Evolutionary conservation across 2,113 vertebrate genomes (phyloP), one percentile per base, ranked within the genome.

Genomic region (Ploceus nigricollis): DNA sequence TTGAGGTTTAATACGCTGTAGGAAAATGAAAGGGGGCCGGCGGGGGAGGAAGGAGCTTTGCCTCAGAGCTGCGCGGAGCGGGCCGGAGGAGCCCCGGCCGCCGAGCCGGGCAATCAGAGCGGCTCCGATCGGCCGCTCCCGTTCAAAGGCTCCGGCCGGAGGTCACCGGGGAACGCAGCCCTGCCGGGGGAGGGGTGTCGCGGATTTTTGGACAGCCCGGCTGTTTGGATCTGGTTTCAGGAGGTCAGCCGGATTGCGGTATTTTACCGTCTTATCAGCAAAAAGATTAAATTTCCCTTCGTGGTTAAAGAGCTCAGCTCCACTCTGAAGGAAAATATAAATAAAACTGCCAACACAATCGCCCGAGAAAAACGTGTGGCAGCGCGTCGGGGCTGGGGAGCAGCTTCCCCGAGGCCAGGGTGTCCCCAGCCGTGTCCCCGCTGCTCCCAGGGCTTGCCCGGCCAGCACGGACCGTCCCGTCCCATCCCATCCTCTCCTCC

Each of bases 1-100:
- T 98, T 98, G 97, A 98, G 98, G 97, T 98, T 98, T 98, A 98
- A 97, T 95, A 92, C 77, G 91, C 90, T 96, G 88, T 40, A 94
- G 31, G 95, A 97, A 97, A 98, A 98, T 97, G 97, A 98, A 98
- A 97, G 97, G 94, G 97, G 96, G 93, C 85, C 13, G 51, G 82
- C 42, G 69, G 96, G 96, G 95, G 95, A 91, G 85, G 90, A 91
- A 92, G 96, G 91, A 95, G 89, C 76, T 89, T 73, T 94, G 96
- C 87, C 82, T 77, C 11, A 48, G 56, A 80, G 65, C 85, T 1
- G 7, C 0, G n/a, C 47, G n/a, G 90, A 87, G 91, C 47, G 0
- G 61, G 19, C 72, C 27, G 10, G 93, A 54, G 81, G 80, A 51
- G 71, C 71, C 79, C 15, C 27, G 87, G 61, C 19, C n/a, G 93